Conservation (phyloP, 2,113 vertebrate species). For the Engystomops pustulosus region DNA sequence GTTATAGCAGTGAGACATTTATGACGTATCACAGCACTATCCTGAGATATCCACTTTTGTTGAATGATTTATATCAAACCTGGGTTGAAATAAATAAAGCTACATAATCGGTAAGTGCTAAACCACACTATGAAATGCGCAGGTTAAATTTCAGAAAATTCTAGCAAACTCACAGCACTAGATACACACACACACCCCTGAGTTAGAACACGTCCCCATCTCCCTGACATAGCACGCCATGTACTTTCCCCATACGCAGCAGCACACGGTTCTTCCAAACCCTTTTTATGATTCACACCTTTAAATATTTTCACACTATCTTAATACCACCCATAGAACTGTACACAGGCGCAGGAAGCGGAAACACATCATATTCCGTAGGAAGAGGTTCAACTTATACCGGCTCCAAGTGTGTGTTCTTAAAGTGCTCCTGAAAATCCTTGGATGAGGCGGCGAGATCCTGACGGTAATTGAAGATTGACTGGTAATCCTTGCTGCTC, state of each 20-base stretch:
- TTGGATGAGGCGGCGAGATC: conserved; percentile 40
- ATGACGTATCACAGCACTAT: too few species aligned
- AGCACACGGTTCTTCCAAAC: neutral
- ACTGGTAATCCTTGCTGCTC: conserved; percentile 48
- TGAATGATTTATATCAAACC: neutral
- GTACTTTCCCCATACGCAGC: neutral
- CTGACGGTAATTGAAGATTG: conserved; percentile 30
- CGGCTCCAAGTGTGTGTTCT: conserved; percentile 12
- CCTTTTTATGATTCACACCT: neutral
- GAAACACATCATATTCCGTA: neutral
- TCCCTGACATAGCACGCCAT: too few species aligned
- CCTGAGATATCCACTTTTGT: too few species aligned
- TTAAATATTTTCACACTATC: neutral
- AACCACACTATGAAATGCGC: neutral
- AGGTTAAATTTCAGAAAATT: neutral
- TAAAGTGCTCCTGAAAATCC: conserved; percentile 53
- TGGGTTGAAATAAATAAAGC: neutral
- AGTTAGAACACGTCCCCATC: neutral
- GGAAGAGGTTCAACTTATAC: neutral
- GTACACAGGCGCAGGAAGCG: neutral
- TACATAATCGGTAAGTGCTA: neutral
- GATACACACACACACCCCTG: conserved; percentile 10
- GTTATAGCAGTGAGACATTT: too few species aligned
- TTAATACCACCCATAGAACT: neutral
- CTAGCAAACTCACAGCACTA: neutral